Evolutionary conservation across 2,888 invertebrate genomes (phyloP), one percentile per base, ranked within the genome.

Genomic region (Brassicogethes aeneus): DNA sequence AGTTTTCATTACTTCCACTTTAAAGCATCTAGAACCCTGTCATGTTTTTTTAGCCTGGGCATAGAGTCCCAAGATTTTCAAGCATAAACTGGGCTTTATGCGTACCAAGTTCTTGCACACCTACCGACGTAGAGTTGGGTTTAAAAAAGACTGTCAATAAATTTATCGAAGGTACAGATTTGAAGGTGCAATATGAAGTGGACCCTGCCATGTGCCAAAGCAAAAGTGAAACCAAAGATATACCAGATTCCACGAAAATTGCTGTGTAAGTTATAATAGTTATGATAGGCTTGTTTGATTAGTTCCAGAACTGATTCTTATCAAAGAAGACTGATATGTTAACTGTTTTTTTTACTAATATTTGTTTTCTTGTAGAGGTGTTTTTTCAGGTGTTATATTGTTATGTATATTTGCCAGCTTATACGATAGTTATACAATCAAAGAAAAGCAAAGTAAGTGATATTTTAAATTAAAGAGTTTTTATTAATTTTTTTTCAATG

Each of bases 41-140:
- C 14, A 32, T 12, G 16, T 42, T 31, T 32, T 66, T 68, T 37
- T 54, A 83, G 82, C 80, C 82, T 34, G 82, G 82, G 3, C 82
- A 83, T 60, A 69, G 82, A 45, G 78, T 82, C 3, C 82, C 82
- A 1, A 70, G 80, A 46, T 82, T 76, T 54, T 77, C 78, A 2
- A 72, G 76, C 12, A 70, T 82, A 36, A 77, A 80, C 50, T 82
- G 82, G 82, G 82, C 76, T 2, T 57, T 82, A 10, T 83, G 82
- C 54, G 71, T 79, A n/a, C 82, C 82, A 2, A 69, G 74, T 2
- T 70, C 73, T 1, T 83, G 82, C 58, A 69, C 71, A 1, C 47
- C 73, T 5, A 56, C 65, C 15, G 82, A 82, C 53, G 75, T 81
- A 1, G 74, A 79, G 56, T 62, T 69, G 13, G 74, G 75, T 2